These are phyloP conservation scores for Opisthograptis luteolata DNA, from an alignment of 2,888 invertebrate genomes.

Conservation along the genomic window DNA sequence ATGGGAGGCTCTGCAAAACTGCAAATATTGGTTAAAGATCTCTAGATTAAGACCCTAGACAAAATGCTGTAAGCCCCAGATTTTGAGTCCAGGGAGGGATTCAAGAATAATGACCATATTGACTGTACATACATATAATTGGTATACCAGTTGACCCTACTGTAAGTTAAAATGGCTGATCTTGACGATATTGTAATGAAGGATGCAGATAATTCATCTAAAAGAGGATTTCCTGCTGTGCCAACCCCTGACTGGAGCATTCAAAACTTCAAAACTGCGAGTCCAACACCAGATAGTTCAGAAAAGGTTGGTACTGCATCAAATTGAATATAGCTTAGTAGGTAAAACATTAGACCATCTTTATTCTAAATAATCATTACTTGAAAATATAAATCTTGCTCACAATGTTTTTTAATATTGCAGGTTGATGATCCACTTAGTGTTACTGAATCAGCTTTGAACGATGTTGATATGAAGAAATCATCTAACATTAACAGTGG, in stretches of 20 bases:
- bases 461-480: conserved; percentile 16
- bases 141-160: too few species aligned
- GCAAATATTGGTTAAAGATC: too few species aligned
- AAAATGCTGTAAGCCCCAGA: too few species aligned
- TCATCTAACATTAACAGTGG: conserved; percentile 1
- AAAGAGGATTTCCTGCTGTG: conserved; percentile 41
- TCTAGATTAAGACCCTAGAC: too few species aligned
- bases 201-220: conserved; percentile 19
- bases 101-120: too few species aligned
- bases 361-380: too few species aligned
- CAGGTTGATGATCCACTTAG: conserved; percentile 1
- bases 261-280: conserved; percentile 12
- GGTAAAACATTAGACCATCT: neutral
- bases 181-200: conserved; percentile 4
- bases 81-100: too few species aligned
- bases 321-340: neutral
- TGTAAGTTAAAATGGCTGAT: conserved; percentile 20
- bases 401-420: neutral
- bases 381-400: neutral
- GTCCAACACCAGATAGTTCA: neutral
- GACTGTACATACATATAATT: too few species aligned
- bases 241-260: conserved; percentile 50
- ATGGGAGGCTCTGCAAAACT: too few species aligned
- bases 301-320: conserved; percentile 25
- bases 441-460: conserved; percentile 7